Base-by-base conservation (phyloP, 35 echinoderm and acorn worm genomes). In the Acanthaster planci region DNA sequence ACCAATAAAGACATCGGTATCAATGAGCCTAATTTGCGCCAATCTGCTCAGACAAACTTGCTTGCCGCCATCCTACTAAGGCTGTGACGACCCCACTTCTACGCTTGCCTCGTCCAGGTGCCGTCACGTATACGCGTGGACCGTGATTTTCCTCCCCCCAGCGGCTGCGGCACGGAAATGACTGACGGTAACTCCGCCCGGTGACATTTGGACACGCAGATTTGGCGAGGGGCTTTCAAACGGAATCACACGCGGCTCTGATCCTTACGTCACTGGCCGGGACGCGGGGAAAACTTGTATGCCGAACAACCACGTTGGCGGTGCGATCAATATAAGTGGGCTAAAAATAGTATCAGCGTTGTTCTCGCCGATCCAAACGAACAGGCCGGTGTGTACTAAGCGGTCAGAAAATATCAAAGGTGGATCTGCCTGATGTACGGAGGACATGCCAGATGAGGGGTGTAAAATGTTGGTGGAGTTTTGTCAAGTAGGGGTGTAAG, bases 131-230 rank as follows among this genome's bases (percentile, higher is more conserved):
- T 12, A n/a, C 42, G 42, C 42, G 4, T 12, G 42, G 21, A 72
- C 64, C 64, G 64, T 10, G 64, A 30, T 72, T 72, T 19, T 31
- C 30, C 21, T 26, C 34, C 30, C 29, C 64, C 23, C 64, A 12
- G 4, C 42, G 42, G 42, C 42, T 47, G 29, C 34, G 64, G 34
- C 30, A 72, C 64, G 64, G 64, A 72, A 72, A 72, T 72, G 64
- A 72, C 64, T 72, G 64, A 72, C 64, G 64, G 64, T 72, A 72
- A 72, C 64, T 34, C 64, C 64, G 64, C 64, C 64, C 64, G 64
- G 64, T 72, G 64, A 72, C 64, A 72, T 72, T 72, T 72, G 64
- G 64, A 72, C 64, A 72, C 30, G 42, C 42, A 47, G 42, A 47
- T 47, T 47, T 47, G 42, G 42, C 42, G 34, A 72, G 64, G 64